A percentile compares a stretch with the other conserved stretches of the same genome.
phyloP scores from a whole-genome alignment of 2,888 invertebrate species.

The Melieria picta region DNA sequence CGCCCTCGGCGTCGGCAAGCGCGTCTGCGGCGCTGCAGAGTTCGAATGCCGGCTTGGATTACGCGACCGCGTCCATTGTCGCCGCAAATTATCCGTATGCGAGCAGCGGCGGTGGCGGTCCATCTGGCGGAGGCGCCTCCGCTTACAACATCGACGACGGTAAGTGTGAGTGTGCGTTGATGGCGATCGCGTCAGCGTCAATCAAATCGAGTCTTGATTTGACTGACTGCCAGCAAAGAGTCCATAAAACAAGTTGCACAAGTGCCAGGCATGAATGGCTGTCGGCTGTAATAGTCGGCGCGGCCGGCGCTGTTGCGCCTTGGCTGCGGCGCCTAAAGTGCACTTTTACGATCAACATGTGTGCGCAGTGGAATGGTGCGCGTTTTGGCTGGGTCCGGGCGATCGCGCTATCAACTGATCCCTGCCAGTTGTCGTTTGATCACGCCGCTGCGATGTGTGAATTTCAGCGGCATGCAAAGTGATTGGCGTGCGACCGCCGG shows the following conservation, averaged over 20 bases:
- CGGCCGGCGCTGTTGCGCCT: no score
- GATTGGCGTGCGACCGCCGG: background rate
- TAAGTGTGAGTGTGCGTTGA: conserved; percentile 50
- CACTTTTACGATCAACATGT: conserved; percentile 29
- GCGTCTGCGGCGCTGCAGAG: conserved; percentile 54
- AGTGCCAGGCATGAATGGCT: background rate
- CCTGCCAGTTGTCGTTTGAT: conserved; percentile 20
- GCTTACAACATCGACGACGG: conserved; percentile 61
- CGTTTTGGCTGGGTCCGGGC: conserved; percentile 11
- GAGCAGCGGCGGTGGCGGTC: conserved; percentile 49
- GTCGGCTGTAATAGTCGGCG: background rate
- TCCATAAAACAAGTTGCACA: conserved; percentile 23
- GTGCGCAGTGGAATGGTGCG: background rate
- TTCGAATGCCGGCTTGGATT: conserved; percentile 55
- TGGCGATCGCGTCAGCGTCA: conserved; percentile 44
- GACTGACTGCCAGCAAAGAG: conserved; percentile 16
- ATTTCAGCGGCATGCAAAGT: background rate
- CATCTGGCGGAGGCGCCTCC: conserved; percentile 42
- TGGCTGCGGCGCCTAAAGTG: no score
- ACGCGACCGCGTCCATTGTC: conserved; percentile 58
- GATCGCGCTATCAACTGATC: background rate
- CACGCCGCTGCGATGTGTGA: conserved; percentile 29
- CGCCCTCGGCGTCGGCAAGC: conserved; percentile 19
- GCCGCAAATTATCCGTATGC: conserved; percentile 61
- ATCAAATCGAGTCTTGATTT: conserved; percentile 31